Evolutionary conservation across 2,888 invertebrate species (phyloP), one percentile per base, ranked within the genome.

Genomic region (Baccha elongata): DNA sequence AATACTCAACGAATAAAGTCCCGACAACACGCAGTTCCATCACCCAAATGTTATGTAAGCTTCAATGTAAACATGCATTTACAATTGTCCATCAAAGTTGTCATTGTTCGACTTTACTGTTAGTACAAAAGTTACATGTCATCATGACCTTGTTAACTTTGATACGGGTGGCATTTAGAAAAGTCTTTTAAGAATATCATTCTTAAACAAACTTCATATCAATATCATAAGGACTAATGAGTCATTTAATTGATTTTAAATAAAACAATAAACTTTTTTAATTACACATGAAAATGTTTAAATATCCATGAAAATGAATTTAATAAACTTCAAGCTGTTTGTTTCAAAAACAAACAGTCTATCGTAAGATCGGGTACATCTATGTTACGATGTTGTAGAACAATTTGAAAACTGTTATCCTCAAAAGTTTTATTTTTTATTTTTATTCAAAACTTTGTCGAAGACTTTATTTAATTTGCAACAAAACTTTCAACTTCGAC

Each of bases 401-500:
- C 15, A 58, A 58, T 32, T 32, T 52, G 5, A 52, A 52, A 52
- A 58, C 40, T 58, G 58, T 37, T 40, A 58, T 15, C 21, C 15
- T 58, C 40, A 40, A 58, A 40, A 58, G 11, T 3, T 32, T 32
- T n/a, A n/a, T 11, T 26, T 58, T 42, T 26, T 29, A 10, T 32
- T 60, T 29, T 26, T 44, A 44, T 42, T 32, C 13, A 19, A 44
- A 60, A 60, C 60, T 60, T 60, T 44, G 11, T 29, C 17, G 3
- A 60, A 44, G 60, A 60, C 60, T 44, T 60, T 60, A 60, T 60
- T 60, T 19, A 60, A 60, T 60, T 44, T 60, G 29, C 42, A 19
- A 32, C 60, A 60, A 44, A 44, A 60, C 29, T 60, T 60, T 60
- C 44, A 60, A 60, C 60, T 19, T 23, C 8, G 6, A 26, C 23